Percentiles rank a stretch among this genome's conserved stretches.
Evolutionary conservation across 2,797 vertebrate genomes (phyloP).

Genomic region (Galaxias olidus): DNA sequence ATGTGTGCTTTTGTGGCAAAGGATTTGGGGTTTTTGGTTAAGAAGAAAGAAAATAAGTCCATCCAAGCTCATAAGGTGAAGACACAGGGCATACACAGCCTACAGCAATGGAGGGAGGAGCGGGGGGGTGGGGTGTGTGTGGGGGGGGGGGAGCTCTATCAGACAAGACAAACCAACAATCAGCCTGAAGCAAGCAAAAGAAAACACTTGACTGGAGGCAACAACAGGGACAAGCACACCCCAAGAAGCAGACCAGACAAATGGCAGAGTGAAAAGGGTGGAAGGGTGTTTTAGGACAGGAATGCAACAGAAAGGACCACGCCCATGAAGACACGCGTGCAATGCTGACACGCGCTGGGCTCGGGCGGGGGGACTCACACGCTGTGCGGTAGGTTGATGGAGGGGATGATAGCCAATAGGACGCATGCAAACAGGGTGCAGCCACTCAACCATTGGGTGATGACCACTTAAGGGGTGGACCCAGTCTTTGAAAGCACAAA

Average conservation of each 20-base stretch:
- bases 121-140: too few relatives aligned
- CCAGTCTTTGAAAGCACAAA: slow-evolving; percentile 12
- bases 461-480: not conserved
- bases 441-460: slow-evolving; percentile 32
- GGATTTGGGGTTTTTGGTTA: slow-evolving; percentile 62
- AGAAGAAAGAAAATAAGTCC: slow-evolving; percentile 74
- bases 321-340: slow-evolving; percentile 52
- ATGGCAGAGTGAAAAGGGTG: slow-evolving; percentile 40
- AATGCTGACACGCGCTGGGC: slow-evolving; percentile 54
- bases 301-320: slow-evolving; percentile 30
- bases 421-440: slow-evolving; percentile 63
- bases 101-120: slow-evolving; percentile 33
- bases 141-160: slow-evolving; percentile 20
- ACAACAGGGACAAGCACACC: slow-evolving; percentile 28
- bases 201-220: slow-evolving; percentile 51
- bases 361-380: slow-evolving; percentile 52
- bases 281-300: slow-evolving; percentile 22
- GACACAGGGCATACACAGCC: slow-evolving; percentile 74
- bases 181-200: slow-evolving; percentile 9
- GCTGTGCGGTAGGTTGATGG: slow-evolving; percentile 37
- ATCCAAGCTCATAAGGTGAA: slow-evolving; percentile 67
- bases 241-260: slow-evolving; percentile 39
- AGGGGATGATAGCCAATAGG: slow-evolving; percentile 43
- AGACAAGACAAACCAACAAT: slow-evolving; percentile 51
- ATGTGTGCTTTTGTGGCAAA: slow-evolving; percentile 62